A percentile compares a stretch with the other conserved stretches of the same genome.
Evolutionary conservation across 2,113 vertebrate species (phyloP).

Genomic region (Trogon surrucura): DNA sequence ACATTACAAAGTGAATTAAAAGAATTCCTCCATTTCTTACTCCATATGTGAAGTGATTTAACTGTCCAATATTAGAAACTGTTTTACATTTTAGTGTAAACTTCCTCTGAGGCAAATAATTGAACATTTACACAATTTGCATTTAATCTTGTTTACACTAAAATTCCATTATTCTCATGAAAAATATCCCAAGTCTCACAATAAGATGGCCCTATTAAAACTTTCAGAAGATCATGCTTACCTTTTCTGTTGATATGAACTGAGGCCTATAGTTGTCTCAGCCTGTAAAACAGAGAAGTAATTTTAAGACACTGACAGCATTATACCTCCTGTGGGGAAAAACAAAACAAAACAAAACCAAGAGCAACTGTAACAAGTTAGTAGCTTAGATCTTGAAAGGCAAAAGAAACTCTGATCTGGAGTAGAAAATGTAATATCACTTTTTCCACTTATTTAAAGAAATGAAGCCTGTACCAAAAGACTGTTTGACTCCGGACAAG

Average conservation of each 20-base stretch:
- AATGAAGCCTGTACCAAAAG: background rate
- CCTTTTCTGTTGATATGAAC: slow-evolving; percentile 86
- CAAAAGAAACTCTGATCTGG: background rate
- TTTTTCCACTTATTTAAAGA: background rate
- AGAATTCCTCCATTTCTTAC: background rate
- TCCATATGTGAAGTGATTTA: background rate
- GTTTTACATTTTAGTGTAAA: background rate
- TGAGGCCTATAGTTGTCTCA: slow-evolving; percentile 81
- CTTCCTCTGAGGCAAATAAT: background rate
- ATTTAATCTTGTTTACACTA: background rate
- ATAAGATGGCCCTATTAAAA: background rate
- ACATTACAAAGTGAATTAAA: background rate
- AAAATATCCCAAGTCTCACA: background rate
- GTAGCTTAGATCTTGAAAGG: background rate
- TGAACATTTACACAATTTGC: background rate
- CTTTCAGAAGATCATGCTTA: slow-evolving; percentile 47
- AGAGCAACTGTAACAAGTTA: background rate
- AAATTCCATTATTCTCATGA: background rate
- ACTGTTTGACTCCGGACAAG: background rate
- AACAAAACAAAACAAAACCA: background rate
- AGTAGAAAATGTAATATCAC: background rate
- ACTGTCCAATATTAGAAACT: background rate
- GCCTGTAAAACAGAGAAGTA: slow-evolving; percentile 72
- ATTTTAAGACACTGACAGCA: background rate
- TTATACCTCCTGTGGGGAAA: background rate